Evolutionary conservation across 2,797 vertebrate species (phyloP).

Genomic region (Hafferia zeledoni): DNA sequence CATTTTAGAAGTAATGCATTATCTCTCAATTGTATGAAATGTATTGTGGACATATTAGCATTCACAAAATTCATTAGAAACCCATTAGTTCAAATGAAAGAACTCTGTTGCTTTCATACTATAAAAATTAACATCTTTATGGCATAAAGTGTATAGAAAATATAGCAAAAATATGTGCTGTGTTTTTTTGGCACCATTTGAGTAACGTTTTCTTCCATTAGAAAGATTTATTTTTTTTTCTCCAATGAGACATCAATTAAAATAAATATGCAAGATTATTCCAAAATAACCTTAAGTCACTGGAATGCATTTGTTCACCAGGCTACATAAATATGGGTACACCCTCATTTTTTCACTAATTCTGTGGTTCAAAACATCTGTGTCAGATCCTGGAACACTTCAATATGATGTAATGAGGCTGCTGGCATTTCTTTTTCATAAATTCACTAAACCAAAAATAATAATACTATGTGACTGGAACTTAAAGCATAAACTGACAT

Average conservation of each 20-base stretch:
- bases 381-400: conserved; percentile 51
- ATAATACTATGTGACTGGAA: neutral
- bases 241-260: conserved; percentile 5
- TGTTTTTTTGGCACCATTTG: neutral
- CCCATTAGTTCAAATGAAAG: conserved; percentile 36
- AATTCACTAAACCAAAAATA: conserved; percentile 18
- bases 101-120: neutral
- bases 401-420: conserved; percentile 41
- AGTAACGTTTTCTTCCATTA: neutral
- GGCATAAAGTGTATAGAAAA: neutral
- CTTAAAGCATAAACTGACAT: neutral
- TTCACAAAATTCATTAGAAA: conserved; percentile 48
- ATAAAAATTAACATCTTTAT: neutral
- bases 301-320: conserved; percentile 38
- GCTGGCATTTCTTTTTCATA: conserved; percentile 36
- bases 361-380: conserved; percentile 23
- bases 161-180: neutral
- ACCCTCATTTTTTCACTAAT: conserved; percentile 28
- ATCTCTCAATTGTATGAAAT: conserved; percentile 5
- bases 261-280: neutral
- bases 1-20: conserved; percentile 15
- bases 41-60: conserved; percentile 31
- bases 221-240: neutral
- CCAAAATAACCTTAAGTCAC: conserved; percentile 57
- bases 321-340: conserved; percentile 29